Conservation (phyloP, 2,113 vertebrate species). For the Sceloporus undulatus region DNA sequence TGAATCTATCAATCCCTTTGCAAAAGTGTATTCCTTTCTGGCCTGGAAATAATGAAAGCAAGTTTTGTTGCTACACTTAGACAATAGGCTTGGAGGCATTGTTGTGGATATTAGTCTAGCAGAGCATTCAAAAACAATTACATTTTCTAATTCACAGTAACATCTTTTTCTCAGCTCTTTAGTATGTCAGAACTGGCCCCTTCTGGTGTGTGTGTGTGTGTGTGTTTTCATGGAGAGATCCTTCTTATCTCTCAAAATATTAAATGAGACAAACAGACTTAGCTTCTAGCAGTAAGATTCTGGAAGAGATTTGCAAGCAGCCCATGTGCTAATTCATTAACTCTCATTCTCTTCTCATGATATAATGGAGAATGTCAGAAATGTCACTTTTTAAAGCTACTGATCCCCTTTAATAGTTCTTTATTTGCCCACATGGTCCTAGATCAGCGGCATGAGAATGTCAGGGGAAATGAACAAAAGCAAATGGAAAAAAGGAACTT, state of each 20-base stretch:
- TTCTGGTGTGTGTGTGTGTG: no score
- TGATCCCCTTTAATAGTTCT: slow-evolving; percentile 29
- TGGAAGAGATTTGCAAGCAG: neutral
- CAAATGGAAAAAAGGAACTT: slow-evolving; percentile 45
- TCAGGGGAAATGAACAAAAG: slow-evolving; percentile 45
- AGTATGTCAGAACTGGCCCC: neutral
- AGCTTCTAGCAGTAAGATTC: neutral
- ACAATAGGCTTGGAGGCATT: no score
- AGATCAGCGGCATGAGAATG: slow-evolving; percentile 31
- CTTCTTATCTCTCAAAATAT: neutral
- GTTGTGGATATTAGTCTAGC: no score
- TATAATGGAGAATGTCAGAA: neutral
- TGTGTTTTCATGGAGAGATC: no score
- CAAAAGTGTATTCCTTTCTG: no score
- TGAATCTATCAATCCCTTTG: no score
- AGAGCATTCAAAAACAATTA: no score
- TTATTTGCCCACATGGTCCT: slow-evolving; percentile 16
- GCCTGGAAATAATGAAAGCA: no score
- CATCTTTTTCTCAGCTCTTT: neutral
- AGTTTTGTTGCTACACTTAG: no score
- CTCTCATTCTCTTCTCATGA: slow-evolving; percentile 12
- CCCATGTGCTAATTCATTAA: slow-evolving; percentile 14
- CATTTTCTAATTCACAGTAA: neutral
- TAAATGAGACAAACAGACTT: neutral
- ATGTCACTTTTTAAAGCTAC: slow-evolving; percentile 27